Percentiles rank a stretch among this genome's conserved stretches.
Conservation (phyloP, 2,113 vertebrate species). For the Trematocara macrostoma region DNA sequence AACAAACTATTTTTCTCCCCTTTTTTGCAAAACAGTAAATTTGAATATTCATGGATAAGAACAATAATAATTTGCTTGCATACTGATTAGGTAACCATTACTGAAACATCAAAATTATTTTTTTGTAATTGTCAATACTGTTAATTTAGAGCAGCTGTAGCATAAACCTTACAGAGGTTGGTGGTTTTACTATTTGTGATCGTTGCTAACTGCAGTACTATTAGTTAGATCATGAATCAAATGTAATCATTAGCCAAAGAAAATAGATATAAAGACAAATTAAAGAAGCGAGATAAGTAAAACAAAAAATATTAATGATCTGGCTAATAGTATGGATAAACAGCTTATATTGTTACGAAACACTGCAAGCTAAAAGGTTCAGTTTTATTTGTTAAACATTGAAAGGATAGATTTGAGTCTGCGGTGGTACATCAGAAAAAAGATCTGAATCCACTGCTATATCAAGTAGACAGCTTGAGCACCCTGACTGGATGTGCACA, state of each 20-base stretch:
- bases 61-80: background rate
- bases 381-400: background rate
- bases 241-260: background rate
- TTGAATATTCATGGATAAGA: background rate
- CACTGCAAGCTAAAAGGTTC: background rate
- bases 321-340: background rate
- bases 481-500: background rate
- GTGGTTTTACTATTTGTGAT: background rate
- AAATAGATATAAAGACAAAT: background rate
- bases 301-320: background rate
- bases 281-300: background rate
- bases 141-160: background rate
- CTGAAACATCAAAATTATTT: background rate
- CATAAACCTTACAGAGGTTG: background rate
- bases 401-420: background rate
- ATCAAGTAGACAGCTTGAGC: background rate
- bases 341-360: background rate
- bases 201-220: background rate
- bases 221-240: background rate
- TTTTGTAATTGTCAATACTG: background rate
- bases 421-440: background rate
- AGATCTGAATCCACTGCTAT: background rate
- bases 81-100: background rate
- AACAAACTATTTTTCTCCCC: background rate
- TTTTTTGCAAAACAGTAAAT: background rate